Evolutionary conservation across 2,113 vertebrate genomes (phyloP).

Genomic region (Sigmodon hispidus): DNA sequence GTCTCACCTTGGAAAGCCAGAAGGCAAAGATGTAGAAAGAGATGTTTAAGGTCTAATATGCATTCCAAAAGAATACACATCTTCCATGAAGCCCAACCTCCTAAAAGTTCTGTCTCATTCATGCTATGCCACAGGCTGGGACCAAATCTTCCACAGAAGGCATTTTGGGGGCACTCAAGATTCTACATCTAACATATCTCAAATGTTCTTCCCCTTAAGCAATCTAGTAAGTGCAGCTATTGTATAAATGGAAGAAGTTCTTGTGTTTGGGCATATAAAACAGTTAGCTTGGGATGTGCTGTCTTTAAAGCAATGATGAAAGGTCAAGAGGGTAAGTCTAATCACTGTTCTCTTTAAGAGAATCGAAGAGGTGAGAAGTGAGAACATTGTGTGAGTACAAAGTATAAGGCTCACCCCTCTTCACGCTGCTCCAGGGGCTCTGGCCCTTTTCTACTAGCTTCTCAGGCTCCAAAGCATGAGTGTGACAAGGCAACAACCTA

Average conservation of each 20-base stretch:
- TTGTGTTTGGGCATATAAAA: neutral
- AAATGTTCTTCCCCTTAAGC: neutral
- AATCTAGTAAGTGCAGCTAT: neutral
- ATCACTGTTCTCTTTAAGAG: neutral
- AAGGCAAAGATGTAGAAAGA: neutral
- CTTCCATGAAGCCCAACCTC: neutral
- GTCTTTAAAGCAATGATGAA: neutral
- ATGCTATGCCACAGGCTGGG: neutral
- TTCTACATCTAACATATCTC: neutral
- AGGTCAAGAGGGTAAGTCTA: neutral
- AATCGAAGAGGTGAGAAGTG: too few relatives aligned
- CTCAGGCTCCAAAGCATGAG: neutral
- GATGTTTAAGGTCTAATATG: neutral
- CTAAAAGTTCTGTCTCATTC: neutral
- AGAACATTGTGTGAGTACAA: neutral
- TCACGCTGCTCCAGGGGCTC: neutral
- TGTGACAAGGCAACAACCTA: fast-evolving
- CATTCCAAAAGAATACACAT: neutral
- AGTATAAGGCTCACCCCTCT: neutral
- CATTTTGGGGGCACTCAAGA: neutral
- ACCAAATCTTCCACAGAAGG: neutral
- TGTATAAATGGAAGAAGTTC: neutral
- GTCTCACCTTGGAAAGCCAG: neutral
- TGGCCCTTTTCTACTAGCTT: neutral
- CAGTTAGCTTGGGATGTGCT: neutral